Base-by-base conservation (phyloP, 2,888 invertebrate species). In the Cosmia pyralina region DNA sequence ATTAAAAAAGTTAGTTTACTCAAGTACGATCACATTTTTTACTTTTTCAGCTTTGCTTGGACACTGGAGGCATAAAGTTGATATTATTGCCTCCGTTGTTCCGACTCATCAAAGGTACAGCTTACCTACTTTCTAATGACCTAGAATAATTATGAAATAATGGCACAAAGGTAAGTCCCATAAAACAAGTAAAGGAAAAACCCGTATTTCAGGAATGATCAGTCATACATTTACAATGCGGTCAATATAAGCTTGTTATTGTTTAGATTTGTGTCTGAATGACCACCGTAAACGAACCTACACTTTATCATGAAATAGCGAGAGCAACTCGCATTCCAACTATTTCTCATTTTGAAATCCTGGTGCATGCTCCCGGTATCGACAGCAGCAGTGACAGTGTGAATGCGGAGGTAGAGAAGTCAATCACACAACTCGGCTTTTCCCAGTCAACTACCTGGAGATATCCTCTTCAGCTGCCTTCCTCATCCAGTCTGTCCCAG, bases 221-320 rank as follows among this genome's bases (percentile, higher is more conserved):
- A 77, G 28, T 75, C 77, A 75, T 70, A 28, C 58, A 10, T 52
- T 28, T n/a, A 46, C 22, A 75, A 77, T 70, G 75, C 46, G 78
- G 53, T 70, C 52, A 75, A 53, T 19, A 38, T 38, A 38, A 38
- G 38, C 3, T 38, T 38, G 50, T 57, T 50, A 58, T 50, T 52
- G 22, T 52, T 53, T 46, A 13, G 3, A 22, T 55, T 68, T 38
- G 28, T 22, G 19, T 10, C 19, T 50, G 5, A 64, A 34, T 6
- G 3, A 8, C 46, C 7, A 63, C 13, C 13, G n/a, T 28, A 28
- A 7, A 11, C 44, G 22, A 5, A 28, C 13, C 8, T 63, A 15
- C 13, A 19, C 13, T 19, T 13, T 11, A 46, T 46, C 22, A 10
- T 17, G 17, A 62, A 22, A 62, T 46, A 19, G 13, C 28, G 4